A percentile compares a stretch with the other conserved stretches of the same genome.
Conservation (phyloP, 1,140 invertebrate species). For the Scaptodrosophila lebanonensis region DNA sequence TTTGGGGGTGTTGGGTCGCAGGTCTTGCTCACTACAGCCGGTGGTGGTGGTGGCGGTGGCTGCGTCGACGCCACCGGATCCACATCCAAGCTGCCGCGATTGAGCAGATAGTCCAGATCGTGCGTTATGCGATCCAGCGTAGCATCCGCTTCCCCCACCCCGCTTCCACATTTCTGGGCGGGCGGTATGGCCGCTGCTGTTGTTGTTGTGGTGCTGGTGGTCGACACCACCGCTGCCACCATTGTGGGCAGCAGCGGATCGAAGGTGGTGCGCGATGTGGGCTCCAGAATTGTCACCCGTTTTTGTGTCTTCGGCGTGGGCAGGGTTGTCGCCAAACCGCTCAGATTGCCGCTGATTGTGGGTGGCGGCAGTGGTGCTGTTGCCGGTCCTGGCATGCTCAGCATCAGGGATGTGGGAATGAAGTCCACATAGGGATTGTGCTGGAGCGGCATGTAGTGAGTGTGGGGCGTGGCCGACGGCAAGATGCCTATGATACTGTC, state of each 20-base stretch:
- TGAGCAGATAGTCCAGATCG: conserved; percentile 86
- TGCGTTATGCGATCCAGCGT: conserved; percentile 86
- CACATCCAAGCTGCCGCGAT: conserved; percentile 60
- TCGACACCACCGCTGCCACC: conserved; percentile 57
- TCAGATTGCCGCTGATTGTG: conserved; percentile 60
- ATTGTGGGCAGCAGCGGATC: conserved; percentile 70
- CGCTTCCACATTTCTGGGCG: conserved; percentile 29
- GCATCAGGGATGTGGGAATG: conserved; percentile 45
- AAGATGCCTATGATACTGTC: conserved; percentile 75
- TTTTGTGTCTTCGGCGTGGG: conserved; percentile 73
- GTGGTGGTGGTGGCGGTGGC: conserved; percentile 26
- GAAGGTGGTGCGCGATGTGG: conserved; percentile 63
- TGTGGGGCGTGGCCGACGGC: conserved; percentile 16
- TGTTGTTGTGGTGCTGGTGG: conserved; percentile 40
- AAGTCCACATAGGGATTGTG: conserved; percentile 67
- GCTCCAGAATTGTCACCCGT: conserved; percentile 72
- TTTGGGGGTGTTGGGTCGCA: too few relatives aligned
- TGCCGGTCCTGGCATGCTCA: conserved; percentile 33
- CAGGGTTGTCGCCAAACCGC: conserved; percentile 35
- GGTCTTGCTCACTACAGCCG: conserved; percentile 28
- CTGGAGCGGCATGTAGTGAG: conserved; percentile 52
- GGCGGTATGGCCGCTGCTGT: conserved; percentile 39
- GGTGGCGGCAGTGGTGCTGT: conserved; percentile 31
- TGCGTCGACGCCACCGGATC: conserved; percentile 12
- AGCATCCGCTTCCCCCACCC: conserved; percentile 52